phyloP scores from a whole-genome alignment of 2,888 invertebrate species.

The Ichneumoninae sp. region DNA sequence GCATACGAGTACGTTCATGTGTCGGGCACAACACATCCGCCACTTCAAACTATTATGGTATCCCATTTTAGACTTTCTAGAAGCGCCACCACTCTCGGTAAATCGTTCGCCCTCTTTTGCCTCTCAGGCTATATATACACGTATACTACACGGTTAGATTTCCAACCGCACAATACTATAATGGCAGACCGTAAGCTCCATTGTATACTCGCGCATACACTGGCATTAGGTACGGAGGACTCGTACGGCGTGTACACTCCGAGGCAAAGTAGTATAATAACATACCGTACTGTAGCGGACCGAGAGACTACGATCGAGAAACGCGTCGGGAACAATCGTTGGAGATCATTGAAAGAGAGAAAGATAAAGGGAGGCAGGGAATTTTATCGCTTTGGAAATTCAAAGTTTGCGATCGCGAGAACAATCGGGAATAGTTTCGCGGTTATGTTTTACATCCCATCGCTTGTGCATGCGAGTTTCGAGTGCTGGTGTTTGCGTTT shows the following conservation, averaged over 20 bases:
- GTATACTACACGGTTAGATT: neutral
- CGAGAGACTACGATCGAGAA: constrained; percentile 15
- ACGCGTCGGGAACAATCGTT: constrained; percentile 11
- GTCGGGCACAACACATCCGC: neutral
- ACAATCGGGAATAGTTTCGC: constrained; percentile 1
- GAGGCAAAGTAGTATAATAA: constrained; percentile 16
- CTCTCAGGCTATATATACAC: neutral
- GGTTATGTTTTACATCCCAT: neutral
- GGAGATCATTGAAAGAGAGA: neutral
- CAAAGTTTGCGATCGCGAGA: constrained; percentile 8
- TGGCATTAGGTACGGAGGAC: constrained; percentile 7
- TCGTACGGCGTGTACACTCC: neutral
- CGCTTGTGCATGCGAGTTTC: neutral
- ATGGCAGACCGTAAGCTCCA: constrained; percentile 24
- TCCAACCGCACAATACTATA: constrained; percentile 39
- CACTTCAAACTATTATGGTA: constrained; percentile 23
- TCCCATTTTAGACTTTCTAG: constrained; percentile 53
- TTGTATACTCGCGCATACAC: constrained; percentile 14
- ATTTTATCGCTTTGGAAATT: neutral
- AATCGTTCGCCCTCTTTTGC: constrained; percentile 22
- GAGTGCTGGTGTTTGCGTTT: neutral
- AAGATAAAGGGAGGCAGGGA: neutral
- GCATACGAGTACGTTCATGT: neutral
- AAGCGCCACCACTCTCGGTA: constrained; percentile 41
- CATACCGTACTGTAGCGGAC: neutral